phyloP scores from a whole-genome alignment of 2,797 vertebrate species.

The Poecilia wingei region DNA sequence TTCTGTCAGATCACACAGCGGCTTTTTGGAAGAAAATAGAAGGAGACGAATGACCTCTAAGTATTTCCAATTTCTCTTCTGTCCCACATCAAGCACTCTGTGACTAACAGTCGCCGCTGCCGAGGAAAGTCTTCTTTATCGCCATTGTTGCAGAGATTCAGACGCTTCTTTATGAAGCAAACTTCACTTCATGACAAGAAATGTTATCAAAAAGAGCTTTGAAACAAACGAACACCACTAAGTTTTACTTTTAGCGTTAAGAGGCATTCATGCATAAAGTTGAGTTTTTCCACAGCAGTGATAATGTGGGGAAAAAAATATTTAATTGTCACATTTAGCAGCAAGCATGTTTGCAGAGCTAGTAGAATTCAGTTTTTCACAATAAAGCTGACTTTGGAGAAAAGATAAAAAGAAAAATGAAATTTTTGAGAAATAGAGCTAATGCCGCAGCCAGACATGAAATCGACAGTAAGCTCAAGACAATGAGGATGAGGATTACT shows the following conservation, averaged over 20 bases:
- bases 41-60: constrained; percentile 58
- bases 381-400: constrained; percentile 55
- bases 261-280: not conserved
- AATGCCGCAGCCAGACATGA: constrained; percentile 74
- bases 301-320: constrained; percentile 27
- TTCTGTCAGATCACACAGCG: constrained; percentile 32
- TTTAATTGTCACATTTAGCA: constrained; percentile 40
- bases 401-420: constrained; percentile 64
- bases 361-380: constrained; percentile 45
- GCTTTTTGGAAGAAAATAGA: constrained; percentile 36
- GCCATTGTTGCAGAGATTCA: constrained; percentile 43
- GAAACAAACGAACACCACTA: constrained; percentile 28
- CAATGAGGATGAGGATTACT: constrained; percentile 79
- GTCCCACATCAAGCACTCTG: constrained; percentile 47
- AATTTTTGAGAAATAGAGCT: constrained; percentile 66
- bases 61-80: constrained; percentile 40
- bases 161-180: constrained; percentile 41
- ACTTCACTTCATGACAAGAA: constrained; percentile 46
- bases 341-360: constrained; percentile 40
- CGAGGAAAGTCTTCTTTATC: constrained; percentile 24
- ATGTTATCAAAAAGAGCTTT: constrained; percentile 44
- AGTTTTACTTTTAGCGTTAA: constrained; percentile 7
- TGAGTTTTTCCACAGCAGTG: constrained; percentile 6
- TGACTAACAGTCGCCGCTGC: constrained; percentile 23
- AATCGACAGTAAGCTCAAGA: constrained; percentile 79